These are phyloP conservation scores for Tanypteryx hageni DNA, from an alignment of 2,888 invertebrate species.

Conservation along the genomic window DNA sequence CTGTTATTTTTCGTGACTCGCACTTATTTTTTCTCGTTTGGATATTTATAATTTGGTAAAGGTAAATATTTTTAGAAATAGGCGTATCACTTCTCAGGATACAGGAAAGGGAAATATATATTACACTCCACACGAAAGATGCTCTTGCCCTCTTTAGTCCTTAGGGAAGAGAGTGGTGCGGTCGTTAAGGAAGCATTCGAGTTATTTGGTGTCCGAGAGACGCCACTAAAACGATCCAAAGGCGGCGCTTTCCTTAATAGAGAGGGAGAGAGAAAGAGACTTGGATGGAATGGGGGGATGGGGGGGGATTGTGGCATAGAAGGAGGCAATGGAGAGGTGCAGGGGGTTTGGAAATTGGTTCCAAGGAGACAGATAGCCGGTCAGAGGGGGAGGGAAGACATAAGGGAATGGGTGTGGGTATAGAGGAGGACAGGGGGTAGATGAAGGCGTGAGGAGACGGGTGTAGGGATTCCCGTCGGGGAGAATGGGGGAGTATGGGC, in stretches of 20 bases:
- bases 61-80: background rate
- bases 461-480: background rate
- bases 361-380: slow-evolving; percentile 49
- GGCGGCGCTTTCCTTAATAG: slow-evolving; percentile 17
- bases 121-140: background rate
- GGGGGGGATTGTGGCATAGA: too few relatives aligned
- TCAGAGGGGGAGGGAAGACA: background rate
- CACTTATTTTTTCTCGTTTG: too few relatives aligned
- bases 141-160: slow-evolving; percentile 13
- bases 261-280: slow-evolving; percentile 12
- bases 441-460: background rate
- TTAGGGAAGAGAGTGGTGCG: background rate
- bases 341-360: slow-evolving; percentile 54
- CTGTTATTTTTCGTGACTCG: too few relatives aligned
- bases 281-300: background rate
- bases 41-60: too few relatives aligned
- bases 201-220: background rate
- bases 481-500: background rate
- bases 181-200: slow-evolving; percentile 14
- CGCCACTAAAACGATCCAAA: background rate
- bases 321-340: background rate
- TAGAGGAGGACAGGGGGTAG: background rate
- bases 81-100: background rate
- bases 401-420: background rate
- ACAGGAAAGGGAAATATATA: background rate